These are phyloP conservation scores for honey bee (Apis mellifera) DNA, from an alignment of 1,140 invertebrate species.

Conservation along the genomic window Amel_HAv3.1 CM009933.2:11612501-11613000, in stretches of 20 bases:
- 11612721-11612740: neutral
- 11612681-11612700: neutral
- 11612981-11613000: constrained; percentile 5
- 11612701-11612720: neutral
- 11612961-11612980: neutral
- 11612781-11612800: neutral
- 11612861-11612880: neutral
- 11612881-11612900: neutral
- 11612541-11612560: constrained; percentile 56
- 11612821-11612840: neutral
- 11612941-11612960: constrained; percentile 2
- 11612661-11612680: neutral
- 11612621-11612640: neutral
- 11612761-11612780: neutral
- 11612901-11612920: neutral
- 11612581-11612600: constrained; percentile 36
- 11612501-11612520: constrained; percentile 67
- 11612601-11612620: too few species aligned
- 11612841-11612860: neutral
- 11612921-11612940: constrained; percentile 13
- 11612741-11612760: neutral
- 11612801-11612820: neutral
- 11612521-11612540: constrained; percentile 42
- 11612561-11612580: constrained; percentile 25
- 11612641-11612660: neutral